phyloP scores from a whole-genome alignment of 2,888 invertebrate genomes.

The Thelaira solivaga region DNA sequence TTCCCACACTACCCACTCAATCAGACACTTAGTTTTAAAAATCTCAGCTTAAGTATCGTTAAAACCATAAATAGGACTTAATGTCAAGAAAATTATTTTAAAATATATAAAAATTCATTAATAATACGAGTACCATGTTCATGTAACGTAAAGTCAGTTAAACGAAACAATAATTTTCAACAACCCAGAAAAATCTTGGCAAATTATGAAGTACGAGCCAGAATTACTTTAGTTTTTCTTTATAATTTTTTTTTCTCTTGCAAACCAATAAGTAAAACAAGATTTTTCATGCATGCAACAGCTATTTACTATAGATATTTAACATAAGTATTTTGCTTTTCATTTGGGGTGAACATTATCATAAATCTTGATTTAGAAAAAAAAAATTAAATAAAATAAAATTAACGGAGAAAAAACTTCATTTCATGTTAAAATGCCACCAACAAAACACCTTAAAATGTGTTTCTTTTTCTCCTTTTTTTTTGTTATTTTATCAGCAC shows the following conservation, averaged over 20 bases:
- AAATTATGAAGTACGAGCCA: constrained; percentile 39
- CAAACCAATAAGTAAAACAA: constrained; percentile 38
- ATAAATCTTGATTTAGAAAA: constrained; percentile 57
- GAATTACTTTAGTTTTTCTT: neutral
- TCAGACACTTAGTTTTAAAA: neutral
- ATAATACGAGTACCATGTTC: constrained; percentile 49
- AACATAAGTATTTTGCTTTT: constrained; percentile 46
- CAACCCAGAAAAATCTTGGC: constrained; percentile 48
- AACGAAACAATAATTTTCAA: constrained; percentile 48
- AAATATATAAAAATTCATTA: constrained; percentile 57
- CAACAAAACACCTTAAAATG: constrained; percentile 56
- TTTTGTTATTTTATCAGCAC: constrained; percentile 43
- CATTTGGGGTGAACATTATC: constrained; percentile 59
- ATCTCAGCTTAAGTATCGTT: neutral
- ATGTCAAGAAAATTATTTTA: constrained; percentile 57
- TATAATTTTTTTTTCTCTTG: neutral
- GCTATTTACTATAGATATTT: constrained; percentile 18
- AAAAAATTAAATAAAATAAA: no score
- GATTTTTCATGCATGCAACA: constrained; percentile 41
- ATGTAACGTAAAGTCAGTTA: neutral
- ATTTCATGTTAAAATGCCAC: constrained; percentile 57
- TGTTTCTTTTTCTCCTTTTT: neutral
- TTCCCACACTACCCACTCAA: constrained; percentile 55
- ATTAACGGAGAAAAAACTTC: constrained; percentile 25
- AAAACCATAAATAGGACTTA: constrained; percentile 56